These are phyloP conservation scores for Phylloscopus whistleri DNA, from an alignment of 2,113 vertebrate species.

Conservation along the genomic window DNA sequence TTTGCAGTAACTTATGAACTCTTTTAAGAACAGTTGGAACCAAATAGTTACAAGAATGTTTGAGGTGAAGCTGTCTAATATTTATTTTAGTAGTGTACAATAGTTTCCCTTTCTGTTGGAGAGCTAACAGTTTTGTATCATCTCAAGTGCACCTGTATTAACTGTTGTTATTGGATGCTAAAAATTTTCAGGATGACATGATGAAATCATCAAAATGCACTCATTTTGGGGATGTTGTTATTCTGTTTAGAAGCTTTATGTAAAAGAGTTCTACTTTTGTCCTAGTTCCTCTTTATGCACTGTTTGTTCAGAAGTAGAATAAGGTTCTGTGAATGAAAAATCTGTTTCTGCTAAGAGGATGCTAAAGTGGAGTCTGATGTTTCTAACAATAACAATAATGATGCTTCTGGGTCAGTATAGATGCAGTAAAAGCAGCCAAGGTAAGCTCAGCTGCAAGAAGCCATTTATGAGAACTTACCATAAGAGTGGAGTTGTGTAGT, in stretches of 20 bases:
- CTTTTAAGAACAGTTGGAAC: background rate
- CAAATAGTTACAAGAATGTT: background rate
- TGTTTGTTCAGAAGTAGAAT: background rate
- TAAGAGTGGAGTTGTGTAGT: background rate
- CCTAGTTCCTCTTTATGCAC: background rate
- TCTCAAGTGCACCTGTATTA: background rate
- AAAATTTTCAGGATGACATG: background rate
- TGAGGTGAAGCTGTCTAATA: background rate
- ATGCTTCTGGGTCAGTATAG: background rate
- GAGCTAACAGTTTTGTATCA: background rate
- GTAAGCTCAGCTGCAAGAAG: background rate
- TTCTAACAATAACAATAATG: background rate
- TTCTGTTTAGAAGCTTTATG: background rate
- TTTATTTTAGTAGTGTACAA: background rate
- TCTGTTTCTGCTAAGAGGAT: background rate
- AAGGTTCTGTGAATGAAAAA: constrained; percentile 32
- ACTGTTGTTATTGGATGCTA: background rate
- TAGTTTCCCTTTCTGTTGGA: background rate
- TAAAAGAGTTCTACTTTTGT: background rate
- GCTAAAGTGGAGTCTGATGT: background rate
- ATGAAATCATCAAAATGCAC: background rate
- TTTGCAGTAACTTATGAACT: background rate
- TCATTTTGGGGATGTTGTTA: background rate
- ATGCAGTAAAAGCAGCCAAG: background rate
- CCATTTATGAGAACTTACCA: background rate